Percentiles rank a stretch among this genome's conserved stretches.
phyloP scores from a whole-genome alignment of 2,797 vertebrate species.

The Intellagama lesueurii region DNA sequence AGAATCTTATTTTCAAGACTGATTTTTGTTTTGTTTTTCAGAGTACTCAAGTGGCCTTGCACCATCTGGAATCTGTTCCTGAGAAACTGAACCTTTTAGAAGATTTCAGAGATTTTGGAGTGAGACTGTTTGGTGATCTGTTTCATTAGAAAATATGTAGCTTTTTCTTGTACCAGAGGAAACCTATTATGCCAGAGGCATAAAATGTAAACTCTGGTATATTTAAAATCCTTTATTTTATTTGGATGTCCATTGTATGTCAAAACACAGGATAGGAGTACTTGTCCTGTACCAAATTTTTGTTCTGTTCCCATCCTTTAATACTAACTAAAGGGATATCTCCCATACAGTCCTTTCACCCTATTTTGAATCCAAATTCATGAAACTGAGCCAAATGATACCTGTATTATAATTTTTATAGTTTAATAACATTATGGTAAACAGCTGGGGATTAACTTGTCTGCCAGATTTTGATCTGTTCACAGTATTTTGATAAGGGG shows the following conservation, averaged over 20 bases:
- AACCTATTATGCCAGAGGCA: slow-evolving; percentile 23
- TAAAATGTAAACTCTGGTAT: background rate
- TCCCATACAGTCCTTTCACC: background rate
- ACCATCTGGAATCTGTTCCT: slow-evolving; percentile 91
- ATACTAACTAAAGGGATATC: background rate
- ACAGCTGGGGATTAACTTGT: slow-evolving; percentile 1
- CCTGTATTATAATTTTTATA: background rate
- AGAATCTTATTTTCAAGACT: slow-evolving; percentile 43
- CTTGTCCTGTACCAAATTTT: background rate
- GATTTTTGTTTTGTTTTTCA: slow-evolving; percentile 72
- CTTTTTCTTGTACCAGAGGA: slow-evolving; percentile 40
- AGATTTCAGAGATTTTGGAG: slow-evolving; percentile 86
- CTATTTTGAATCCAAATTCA: background rate
- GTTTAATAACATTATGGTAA: slow-evolving; percentile 21
- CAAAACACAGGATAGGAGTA: background rate
- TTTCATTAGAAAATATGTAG: slow-evolving; percentile 61
- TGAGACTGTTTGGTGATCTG: slow-evolving; percentile 74
- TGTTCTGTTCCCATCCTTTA: background rate
- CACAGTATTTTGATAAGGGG: slow-evolving; percentile 31
- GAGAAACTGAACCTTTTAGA: slow-evolving; percentile 90
- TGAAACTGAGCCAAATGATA: background rate
- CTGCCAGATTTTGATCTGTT: slow-evolving; percentile 14
- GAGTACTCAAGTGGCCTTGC: slow-evolving; percentile 88
- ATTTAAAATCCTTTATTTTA: slow-evolving; percentile 9
- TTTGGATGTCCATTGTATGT: background rate